phyloP scores from a whole-genome alignment of 2,888 invertebrate species.

The Raillietiella orientalis region DNA sequence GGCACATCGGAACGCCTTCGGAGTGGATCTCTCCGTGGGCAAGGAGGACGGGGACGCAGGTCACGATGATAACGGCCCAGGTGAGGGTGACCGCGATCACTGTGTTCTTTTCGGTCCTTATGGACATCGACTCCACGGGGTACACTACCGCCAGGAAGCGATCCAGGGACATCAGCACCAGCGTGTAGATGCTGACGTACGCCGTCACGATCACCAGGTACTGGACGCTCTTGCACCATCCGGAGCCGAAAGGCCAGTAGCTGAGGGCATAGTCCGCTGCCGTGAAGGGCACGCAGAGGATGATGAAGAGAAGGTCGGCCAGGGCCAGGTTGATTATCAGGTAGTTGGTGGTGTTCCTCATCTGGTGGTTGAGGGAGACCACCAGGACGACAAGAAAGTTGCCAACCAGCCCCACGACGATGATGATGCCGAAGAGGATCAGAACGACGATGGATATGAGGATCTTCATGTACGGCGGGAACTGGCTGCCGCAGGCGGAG shows the following conservation, averaged over 20 bases:
- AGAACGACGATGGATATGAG: slow-evolving; percentile 24
- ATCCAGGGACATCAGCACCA: slow-evolving; percentile 76
- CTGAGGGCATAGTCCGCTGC: slow-evolving; percentile 60
- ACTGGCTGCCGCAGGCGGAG: no score
- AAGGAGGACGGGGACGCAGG: slow-evolving; percentile 40
- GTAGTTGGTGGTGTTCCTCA: slow-evolving; percentile 73
- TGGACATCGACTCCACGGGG: slow-evolving; percentile 54
- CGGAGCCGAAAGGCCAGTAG: slow-evolving; percentile 62
- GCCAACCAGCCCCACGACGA: slow-evolving; percentile 55
- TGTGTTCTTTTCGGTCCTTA: slow-evolving; percentile 49
- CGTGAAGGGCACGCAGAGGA: slow-evolving; percentile 79
- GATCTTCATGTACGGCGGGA: neutral
- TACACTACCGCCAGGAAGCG: slow-evolving; percentile 69
- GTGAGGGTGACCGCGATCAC: slow-evolving; percentile 36
- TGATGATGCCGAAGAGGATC: slow-evolving; percentile 51
- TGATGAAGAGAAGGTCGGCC: slow-evolving; percentile 63
- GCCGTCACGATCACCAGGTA: slow-evolving; percentile 73
- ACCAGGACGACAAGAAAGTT: slow-evolving; percentile 64
- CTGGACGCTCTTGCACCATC: slow-evolving; percentile 66
- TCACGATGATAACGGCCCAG: slow-evolving; percentile 45
- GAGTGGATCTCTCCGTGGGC: slow-evolving; percentile 39
- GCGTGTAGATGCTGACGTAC: slow-evolving; percentile 68
- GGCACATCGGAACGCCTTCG: slow-evolving; percentile 8
- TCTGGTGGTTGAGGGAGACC: slow-evolving; percentile 54
- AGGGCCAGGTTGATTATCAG: slow-evolving; percentile 64